Evolutionary conservation across 1,140 invertebrate species (phyloP).

Genomic region (Drosophila orosa): DNA sequence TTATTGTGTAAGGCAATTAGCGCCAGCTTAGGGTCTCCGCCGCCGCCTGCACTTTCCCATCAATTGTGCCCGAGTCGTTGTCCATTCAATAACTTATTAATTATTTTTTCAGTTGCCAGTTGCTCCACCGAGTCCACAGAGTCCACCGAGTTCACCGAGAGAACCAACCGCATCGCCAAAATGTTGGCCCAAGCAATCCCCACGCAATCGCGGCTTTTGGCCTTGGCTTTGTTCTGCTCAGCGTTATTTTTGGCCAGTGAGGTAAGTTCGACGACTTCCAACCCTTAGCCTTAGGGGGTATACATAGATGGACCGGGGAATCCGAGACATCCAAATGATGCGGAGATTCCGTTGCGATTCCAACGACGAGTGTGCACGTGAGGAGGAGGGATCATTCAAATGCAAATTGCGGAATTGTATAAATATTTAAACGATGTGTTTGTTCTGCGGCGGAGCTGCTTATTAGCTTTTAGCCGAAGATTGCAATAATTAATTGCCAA

Average conservation of each 20-base stretch:
- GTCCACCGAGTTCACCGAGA: constrained; percentile 7
- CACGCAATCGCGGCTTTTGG: constrained; percentile 55
- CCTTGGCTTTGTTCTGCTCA: constrained; percentile 66
- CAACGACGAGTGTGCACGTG: constrained; percentile 47
- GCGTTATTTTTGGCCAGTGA: constrained; percentile 71
- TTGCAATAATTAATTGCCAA: constrained; percentile 66
- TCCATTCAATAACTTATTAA: constrained; percentile 44
- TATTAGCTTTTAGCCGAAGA: constrained; percentile 49
- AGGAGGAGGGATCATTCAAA: constrained; percentile 53
- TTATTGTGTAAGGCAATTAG: constrained; percentile 67
- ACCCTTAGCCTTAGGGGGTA: constrained; percentile 39
- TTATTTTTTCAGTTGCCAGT: constrained; percentile 43
- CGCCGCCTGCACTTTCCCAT: constrained; percentile 60
- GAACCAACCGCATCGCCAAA: constrained; percentile 34
- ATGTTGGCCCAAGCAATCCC: constrained; percentile 42
- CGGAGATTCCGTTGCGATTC: constrained; percentile 22
- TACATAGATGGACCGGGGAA: constrained; percentile 19
- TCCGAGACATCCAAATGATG: constrained; percentile 23
- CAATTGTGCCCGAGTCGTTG: constrained; percentile 27
- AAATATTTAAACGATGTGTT: constrained; percentile 57
- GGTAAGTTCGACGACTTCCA: constrained; percentile 56
- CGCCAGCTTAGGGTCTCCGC: constrained; percentile 35
- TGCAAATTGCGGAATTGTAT: constrained; percentile 68
- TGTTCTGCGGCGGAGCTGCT: constrained; percentile 39
- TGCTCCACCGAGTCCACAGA: not conserved